Evolutionary conservation across 2,797 vertebrate genomes (phyloP).

Genomic region (Alectoris magna): DNA sequence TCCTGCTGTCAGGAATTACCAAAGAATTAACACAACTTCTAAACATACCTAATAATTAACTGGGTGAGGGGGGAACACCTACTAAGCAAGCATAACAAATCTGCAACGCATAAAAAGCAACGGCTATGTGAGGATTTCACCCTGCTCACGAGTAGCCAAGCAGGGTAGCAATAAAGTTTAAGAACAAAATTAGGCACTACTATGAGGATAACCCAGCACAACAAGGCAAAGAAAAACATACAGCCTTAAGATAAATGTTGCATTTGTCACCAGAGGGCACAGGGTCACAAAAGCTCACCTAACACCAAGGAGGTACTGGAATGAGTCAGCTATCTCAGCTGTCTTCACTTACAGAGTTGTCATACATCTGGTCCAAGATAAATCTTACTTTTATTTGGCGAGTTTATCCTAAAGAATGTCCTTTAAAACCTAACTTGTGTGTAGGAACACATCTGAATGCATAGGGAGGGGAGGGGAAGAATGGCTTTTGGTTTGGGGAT

Average conservation of each 20-base stretch:
- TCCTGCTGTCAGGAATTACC: not conserved
- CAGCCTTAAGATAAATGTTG: not conserved
- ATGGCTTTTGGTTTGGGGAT: not conserved
- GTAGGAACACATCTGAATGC: not conserved
- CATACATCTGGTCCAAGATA: slow-evolving; percentile 47
- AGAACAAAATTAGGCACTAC: not conserved
- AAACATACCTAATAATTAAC: not conserved
- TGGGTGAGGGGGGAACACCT: not conserved
- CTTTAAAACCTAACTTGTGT: not conserved
- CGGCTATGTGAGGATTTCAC: not conserved
- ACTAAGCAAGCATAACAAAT: not conserved
- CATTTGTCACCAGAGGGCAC: slow-evolving; percentile 14
- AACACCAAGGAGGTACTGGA: slow-evolving; percentile 21
- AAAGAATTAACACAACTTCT: not conserved
- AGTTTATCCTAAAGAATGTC: not conserved
- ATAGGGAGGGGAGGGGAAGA: not conserved
- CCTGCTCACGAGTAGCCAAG: not conserved
- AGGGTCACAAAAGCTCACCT: slow-evolving; percentile 50
- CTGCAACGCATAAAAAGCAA: not conserved
- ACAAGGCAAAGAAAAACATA: slow-evolving; percentile 10
- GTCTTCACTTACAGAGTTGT: slow-evolving; percentile 14
- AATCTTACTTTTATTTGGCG: slow-evolving; percentile 54
- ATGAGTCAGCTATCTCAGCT: slow-evolving; percentile 46
- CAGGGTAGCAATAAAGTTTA: not conserved
- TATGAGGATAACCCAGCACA: slow-evolving; percentile 10